phyloP scores from a whole-genome alignment of 2,888 invertebrate genomes.

The Eupithecia subfuscata region DNA sequence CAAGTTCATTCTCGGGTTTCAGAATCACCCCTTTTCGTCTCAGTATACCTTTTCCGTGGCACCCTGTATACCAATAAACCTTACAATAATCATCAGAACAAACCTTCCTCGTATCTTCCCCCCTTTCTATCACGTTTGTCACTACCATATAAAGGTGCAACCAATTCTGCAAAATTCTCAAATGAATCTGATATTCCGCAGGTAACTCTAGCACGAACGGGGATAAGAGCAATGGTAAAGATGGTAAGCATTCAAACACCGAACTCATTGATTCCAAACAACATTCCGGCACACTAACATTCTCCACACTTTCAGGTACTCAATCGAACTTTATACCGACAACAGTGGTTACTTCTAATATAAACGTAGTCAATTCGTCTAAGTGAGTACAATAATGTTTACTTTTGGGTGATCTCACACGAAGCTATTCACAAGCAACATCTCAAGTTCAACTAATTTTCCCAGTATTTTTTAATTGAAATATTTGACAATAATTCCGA shows the following conservation, averaged over 20 bases:
- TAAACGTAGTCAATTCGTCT: constrained; percentile 82
- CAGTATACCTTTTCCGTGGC: too few relatives aligned
- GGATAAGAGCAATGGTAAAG: constrained; percentile 81
- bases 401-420: not conserved
- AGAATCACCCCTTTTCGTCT: too few relatives aligned
- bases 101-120: too few relatives aligned
- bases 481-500: too few relatives aligned
- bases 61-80: too few relatives aligned
- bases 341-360: constrained; percentile 81
- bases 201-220: constrained; percentile 81
- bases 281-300: constrained; percentile 15
- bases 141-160: not conserved
- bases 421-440: constrained; percentile 6
- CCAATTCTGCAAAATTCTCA: constrained; percentile 2
- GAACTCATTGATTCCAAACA: not conserved
- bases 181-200: constrained; percentile 48
- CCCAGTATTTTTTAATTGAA: not conserved
- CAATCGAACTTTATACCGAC: constrained; percentile 81
- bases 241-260: constrained; percentile 60
- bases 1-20: too few relatives aligned
- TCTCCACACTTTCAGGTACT: constrained; percentile 65
- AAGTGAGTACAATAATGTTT: constrained; percentile 68
- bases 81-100: too few relatives aligned
- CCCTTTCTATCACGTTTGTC: too few relatives aligned
- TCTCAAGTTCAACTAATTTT: not conserved